Percentiles rank a stretch among this genome's conserved stretches.
These are phyloP conservation scores for Darevskia mixta DNA, from an alignment of 2,797 vertebrate genomes.

Conservation along the genomic window DNA sequence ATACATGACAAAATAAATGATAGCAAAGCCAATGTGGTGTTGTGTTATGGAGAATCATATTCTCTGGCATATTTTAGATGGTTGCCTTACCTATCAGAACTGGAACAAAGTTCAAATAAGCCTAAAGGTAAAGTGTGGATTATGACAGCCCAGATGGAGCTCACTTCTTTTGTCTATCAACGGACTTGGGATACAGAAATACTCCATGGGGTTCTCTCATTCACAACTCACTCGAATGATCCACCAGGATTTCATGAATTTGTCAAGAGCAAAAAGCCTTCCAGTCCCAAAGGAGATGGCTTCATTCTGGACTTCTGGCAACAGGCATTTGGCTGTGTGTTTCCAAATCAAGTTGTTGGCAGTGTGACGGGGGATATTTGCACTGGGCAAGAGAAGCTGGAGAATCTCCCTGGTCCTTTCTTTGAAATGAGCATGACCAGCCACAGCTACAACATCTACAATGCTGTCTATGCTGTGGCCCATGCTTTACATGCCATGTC, in stretches of 20 bases:
- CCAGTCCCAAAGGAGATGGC: not conserved
- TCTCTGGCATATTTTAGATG: not conserved
- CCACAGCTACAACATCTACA: too few species aligned
- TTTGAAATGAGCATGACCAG: too few species aligned
- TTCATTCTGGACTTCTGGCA: slow-evolving; percentile 7
- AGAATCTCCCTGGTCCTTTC: too few species aligned
- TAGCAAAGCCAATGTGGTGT: not conserved
- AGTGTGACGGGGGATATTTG: too few species aligned
- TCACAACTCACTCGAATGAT: not conserved
- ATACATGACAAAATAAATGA: not conserved
- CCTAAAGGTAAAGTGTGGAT: slow-evolving; percentile 21
- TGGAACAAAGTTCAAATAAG: not conserved
- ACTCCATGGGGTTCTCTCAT: not conserved
- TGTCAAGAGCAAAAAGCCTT: not conserved
- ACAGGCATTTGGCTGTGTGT: not conserved
- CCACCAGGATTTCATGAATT: not conserved
- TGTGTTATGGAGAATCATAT: not conserved
- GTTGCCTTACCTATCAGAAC: not conserved
- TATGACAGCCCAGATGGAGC: slow-evolving; percentile 9
- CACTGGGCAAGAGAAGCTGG: too few species aligned
- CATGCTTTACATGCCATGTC: too few species aligned
- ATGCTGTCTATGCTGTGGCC: too few species aligned
- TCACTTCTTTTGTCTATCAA: not conserved
- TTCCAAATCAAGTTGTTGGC: too few species aligned
- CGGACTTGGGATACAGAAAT: slow-evolving; percentile 7